Evolutionary conservation across 1,140 invertebrate species (phyloP).

Genomic region (Aporrectodea caliginosa): DNA sequence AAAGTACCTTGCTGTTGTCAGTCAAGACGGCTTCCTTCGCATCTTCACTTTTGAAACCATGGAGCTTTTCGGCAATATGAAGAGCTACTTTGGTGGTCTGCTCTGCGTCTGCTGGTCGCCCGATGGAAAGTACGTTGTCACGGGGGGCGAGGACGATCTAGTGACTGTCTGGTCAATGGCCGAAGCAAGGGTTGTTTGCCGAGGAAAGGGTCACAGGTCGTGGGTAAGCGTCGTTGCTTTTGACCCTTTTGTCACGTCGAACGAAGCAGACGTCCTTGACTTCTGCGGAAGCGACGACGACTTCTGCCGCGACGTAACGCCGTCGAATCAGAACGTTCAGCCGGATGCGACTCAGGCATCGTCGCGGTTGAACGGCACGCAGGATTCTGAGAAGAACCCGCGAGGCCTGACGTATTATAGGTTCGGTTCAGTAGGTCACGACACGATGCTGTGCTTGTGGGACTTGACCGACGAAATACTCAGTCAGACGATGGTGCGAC

Average conservation of each 20-base stretch:
- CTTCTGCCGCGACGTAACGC: slow-evolving; percentile 6
- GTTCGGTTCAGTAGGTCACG: slow-evolving; percentile 94
- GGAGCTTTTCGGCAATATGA: slow-evolving; percentile 78
- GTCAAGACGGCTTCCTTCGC: slow-evolving; percentile 93
- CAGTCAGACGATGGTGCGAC: slow-evolving; percentile 55
- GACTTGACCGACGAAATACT: slow-evolving; percentile 94
- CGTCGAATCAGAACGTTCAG: neutral
- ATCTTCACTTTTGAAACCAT: slow-evolving; percentile 97
- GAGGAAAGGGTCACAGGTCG: slow-evolving; percentile 86
- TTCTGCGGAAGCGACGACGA: slow-evolving; percentile 52
- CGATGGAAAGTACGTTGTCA: slow-evolving; percentile 89
- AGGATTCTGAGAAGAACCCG: neutral
- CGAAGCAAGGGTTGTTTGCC: slow-evolving; percentile 86
- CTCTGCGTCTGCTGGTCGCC: slow-evolving; percentile 97
- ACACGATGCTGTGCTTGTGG: slow-evolving; percentile 96
- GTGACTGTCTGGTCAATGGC: slow-evolving; percentile 93
- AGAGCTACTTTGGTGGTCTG: slow-evolving; percentile 92
- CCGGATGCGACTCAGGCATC: slow-evolving; percentile 24
- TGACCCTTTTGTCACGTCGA: slow-evolving; percentile 78
- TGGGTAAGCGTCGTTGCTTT: slow-evolving; percentile 95
- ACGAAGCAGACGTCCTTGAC: slow-evolving; percentile 42
- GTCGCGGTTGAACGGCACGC: slow-evolving; percentile 12
- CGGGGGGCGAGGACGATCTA: slow-evolving; percentile 96
- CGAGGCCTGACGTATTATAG: slow-evolving; percentile 62
- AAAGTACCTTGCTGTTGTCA: slow-evolving; percentile 71